Evolutionary conservation across 1,140 invertebrate species (phyloP).

Genomic region (Rhagoletis pomonella): DNA sequence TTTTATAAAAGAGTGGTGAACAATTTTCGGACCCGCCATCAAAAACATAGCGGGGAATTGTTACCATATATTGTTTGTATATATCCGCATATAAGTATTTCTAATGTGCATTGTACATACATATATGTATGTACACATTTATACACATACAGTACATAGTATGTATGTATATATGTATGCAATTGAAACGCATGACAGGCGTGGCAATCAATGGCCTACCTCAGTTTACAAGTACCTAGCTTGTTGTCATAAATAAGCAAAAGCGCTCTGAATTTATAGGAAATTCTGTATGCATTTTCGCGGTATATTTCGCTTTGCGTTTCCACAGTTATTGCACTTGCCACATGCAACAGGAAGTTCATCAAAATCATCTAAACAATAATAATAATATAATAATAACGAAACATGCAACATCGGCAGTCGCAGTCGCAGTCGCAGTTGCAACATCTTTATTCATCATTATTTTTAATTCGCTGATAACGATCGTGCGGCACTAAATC

Average conservation of each 20-base stretch:
- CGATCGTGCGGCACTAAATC: constrained; percentile 55
- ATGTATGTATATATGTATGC: not conserved
- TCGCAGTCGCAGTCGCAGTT: not conserved
- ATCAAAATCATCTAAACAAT: constrained; percentile 49
- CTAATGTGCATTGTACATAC: not conserved
- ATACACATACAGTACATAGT: not conserved
- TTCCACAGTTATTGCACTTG: constrained; percentile 16
- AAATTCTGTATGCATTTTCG: constrained; percentile 9
- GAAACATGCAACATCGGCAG: constrained; percentile 29
- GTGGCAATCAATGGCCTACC: not conserved
- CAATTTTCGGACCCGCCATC: not conserved
- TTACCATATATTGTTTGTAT: too few species aligned
- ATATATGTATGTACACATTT: not conserved
- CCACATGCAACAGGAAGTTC: constrained; percentile 41
- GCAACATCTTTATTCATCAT: constrained; percentile 47
- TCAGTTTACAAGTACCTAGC: not conserved
- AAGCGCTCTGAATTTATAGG: not conserved
- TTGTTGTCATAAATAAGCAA: constrained; percentile 44
- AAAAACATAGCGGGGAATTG: not conserved
- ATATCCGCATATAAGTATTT: too few species aligned
- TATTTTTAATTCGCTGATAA: constrained; percentile 38
- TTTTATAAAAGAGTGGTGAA: not conserved
- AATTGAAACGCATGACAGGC: not conserved
- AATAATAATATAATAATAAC: constrained; percentile 12
- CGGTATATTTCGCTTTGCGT: not conserved